Conservation (phyloP, 1,140 invertebrate genomes). For the Propsilocerus akamusi region DNA sequence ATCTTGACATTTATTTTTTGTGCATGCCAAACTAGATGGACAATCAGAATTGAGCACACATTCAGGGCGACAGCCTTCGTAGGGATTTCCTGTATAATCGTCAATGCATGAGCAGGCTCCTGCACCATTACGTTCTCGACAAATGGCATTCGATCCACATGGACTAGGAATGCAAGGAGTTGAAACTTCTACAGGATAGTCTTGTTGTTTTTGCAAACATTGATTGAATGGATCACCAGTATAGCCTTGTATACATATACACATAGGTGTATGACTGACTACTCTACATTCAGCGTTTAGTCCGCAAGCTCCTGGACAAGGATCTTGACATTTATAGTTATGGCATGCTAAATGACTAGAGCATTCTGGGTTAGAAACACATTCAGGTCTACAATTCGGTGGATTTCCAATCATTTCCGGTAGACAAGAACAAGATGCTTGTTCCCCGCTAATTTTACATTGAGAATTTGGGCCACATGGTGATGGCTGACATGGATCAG, state of each 20-base stretch:
- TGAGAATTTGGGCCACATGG: conserved; percentile 58
- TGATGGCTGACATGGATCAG: conserved; percentile 48
- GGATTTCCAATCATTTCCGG: conserved; percentile 29
- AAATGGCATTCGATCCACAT: conserved; percentile 60
- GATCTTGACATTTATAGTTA: conserved; percentile 38
- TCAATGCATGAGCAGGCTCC: conserved; percentile 50
- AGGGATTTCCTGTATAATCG: conserved; percentile 56
- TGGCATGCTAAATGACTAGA: conserved; percentile 33
- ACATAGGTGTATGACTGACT: conserved; percentile 42
- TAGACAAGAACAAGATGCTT: conserved; percentile 38
- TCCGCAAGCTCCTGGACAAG: conserved; percentile 52
- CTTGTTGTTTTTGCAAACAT: conserved; percentile 23
- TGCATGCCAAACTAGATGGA: conserved; percentile 40
- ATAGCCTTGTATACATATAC: conserved; percentile 36
- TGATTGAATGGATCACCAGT: conserved; percentile 37
- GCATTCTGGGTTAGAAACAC: conserved; percentile 54
- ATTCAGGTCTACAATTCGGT: conserved; percentile 44
- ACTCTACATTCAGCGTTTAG: conserved; percentile 43
- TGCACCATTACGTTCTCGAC: conserved; percentile 55
- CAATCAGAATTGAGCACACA: conserved; percentile 54
- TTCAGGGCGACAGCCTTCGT: conserved; percentile 49
- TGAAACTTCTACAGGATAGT: conserved; percentile 24
- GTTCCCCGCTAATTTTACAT: conserved; percentile 35
- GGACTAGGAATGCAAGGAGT: conserved; percentile 54
- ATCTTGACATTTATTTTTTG: conserved; percentile 47